Base-by-base conservation (phyloP, 2,888 invertebrate genomes). In the Sinhomidia bicolor region DNA sequence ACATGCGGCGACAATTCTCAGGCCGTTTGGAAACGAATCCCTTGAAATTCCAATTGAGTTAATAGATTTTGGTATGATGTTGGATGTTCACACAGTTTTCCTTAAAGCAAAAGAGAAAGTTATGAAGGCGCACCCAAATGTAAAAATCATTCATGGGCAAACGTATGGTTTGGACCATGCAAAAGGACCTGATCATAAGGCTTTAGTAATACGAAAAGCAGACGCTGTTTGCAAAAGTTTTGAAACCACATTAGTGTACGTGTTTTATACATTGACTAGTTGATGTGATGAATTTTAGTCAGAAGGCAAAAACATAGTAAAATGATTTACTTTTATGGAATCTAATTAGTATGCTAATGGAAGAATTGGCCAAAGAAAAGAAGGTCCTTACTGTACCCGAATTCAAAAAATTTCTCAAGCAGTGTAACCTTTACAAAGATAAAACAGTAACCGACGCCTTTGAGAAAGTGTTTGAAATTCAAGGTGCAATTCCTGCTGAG, bases 21-120 rank as follows among this genome's bases (percentile, higher is more conserved):
- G 93, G n/a, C 93, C 94, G 29, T 92, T 95, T 1, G 92, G 92
- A 14, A 92, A 93, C 7, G 93, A 93, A 0, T 92, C 93, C 0
- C 93, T 93, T 83, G 62, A 85, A 26, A 57, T 85, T 29, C 92
- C 93, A 51, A 91, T 95, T 23, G 91, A 92, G 17, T 89, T 93
- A 36, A 91, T 95, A 47, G 94, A 95, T 91, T 93, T 95, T 92
- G 94, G 94, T 79, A 94, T 94, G 92, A 93, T 94, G 85, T 94
- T 90, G 41, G 90, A 94, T 93, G 94, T 95, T 7, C 93, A 93
- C 1, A 94, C 94, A 90, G 92, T 93, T 47, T 93, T 94, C 89
- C 82, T 94, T 14, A 92, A 93, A 92, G 90, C 91, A 92, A 93
- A 83, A 91, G 79, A 83, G 90, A 90, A 88, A 85, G 76, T 91